These are phyloP conservation scores for Neogale vison DNA, from an alignment of 2,113 vertebrate species.

Conservation along the genomic window DNA sequence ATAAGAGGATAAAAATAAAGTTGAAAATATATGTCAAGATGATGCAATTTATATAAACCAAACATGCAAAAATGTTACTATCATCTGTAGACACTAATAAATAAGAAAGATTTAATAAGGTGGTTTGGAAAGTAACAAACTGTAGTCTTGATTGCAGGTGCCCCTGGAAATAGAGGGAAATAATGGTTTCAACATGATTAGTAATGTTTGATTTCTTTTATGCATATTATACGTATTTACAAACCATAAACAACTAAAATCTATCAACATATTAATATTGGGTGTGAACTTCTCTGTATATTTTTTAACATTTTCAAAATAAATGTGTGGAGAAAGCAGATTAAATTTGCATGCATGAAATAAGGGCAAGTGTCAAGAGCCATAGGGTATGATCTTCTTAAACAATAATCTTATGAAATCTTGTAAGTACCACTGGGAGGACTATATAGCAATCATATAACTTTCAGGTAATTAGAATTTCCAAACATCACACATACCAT, in stretches of 20 bases:
- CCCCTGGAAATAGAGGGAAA: neutral
- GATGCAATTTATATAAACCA: neutral
- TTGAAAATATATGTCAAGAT: neutral
- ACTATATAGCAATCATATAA: neutral
- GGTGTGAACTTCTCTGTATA: neutral
- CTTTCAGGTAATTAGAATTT: neutral
- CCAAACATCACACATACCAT: neutral
- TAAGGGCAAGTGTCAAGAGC: neutral
- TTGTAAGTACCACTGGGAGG: neutral
- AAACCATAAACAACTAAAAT: neutral
- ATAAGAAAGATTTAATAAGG: neutral
- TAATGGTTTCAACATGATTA: neutral
- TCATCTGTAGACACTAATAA: neutral
- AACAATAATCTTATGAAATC: neutral
- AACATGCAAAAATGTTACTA: neutral
- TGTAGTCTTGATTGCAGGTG: neutral
- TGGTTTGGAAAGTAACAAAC: neutral
- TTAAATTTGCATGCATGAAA: neutral
- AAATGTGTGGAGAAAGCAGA: neutral
- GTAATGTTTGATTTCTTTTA: neutral
- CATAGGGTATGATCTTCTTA: neutral
- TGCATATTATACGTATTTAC: neutral
- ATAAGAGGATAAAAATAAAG: neutral
- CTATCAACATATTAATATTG: neutral
- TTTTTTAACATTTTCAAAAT: neutral